phyloP scores from a whole-genome alignment of 2,797 vertebrate genomes.

The Stomatorhinus walkeri region DNA sequence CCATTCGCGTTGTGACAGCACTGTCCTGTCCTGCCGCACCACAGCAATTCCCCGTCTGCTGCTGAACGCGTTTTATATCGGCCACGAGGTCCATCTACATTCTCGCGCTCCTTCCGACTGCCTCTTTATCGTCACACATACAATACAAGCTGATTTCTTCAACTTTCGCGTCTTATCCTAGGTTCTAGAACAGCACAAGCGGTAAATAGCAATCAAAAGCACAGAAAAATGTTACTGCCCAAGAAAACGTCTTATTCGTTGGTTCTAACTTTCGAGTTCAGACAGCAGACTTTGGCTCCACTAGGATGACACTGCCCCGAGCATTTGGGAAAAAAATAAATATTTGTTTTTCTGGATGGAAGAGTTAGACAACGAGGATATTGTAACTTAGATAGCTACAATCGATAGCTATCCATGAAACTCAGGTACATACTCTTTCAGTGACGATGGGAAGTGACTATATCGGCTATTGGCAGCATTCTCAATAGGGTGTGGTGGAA shows the following conservation, averaged over 20 bases:
- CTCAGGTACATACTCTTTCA: neutral
- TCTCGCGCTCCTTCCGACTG: neutral
- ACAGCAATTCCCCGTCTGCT: neutral
- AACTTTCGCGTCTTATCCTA: neutral
- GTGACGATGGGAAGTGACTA: neutral
- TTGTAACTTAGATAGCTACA: neutral
- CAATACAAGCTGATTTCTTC: neutral
- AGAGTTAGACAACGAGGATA: neutral
- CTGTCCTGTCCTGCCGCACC: neutral
- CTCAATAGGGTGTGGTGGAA: neutral
- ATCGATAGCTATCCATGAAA: neutral
- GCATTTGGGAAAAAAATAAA: neutral
- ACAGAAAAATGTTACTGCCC: neutral
- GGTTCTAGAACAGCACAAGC: neutral
- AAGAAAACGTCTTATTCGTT: neutral
- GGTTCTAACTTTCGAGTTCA: neutral
- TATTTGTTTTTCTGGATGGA: neutral
- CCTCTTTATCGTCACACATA: neutral
- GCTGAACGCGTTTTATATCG: neutral
- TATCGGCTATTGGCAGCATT: neutral
- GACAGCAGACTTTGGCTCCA: neutral
- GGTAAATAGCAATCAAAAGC: neutral
- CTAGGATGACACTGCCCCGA: neutral
- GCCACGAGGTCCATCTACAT: neutral
- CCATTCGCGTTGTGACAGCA: neutral